Evolutionary conservation across 2,888 invertebrate species (phyloP).

Genomic region (Apantesis nais): DNA sequence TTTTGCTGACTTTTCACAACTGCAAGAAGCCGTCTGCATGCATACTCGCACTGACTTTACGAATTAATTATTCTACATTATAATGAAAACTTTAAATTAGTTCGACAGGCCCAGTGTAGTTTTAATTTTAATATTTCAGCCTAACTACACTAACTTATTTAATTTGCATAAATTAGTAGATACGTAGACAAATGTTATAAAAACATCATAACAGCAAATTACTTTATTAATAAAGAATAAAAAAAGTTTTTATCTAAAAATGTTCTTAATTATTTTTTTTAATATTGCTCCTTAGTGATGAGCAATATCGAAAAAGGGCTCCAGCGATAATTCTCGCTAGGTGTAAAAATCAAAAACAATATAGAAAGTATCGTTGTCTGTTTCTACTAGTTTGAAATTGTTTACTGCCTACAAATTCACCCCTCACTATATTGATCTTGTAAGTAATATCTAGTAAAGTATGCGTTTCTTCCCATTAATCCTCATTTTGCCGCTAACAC

Average conservation of each 20-base stretch:
- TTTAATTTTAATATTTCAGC: slow-evolving; percentile 42
- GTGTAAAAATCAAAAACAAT: too few relatives aligned
- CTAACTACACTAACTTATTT: slow-evolving; percentile 26
- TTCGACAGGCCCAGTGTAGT: slow-evolving; percentile 47
- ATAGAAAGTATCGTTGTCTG: too few relatives aligned
- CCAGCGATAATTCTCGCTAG: too few relatives aligned
- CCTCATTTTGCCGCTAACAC: neutral
- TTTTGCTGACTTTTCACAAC: slow-evolving; percentile 31
- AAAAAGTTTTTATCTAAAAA: neutral
- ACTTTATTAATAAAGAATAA: neutral
- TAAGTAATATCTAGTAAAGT: too few relatives aligned
- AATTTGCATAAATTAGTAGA: slow-evolving; percentile 14
- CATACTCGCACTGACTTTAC: slow-evolving; percentile 46
- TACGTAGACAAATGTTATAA: neutral
- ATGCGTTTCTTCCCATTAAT: too few relatives aligned
- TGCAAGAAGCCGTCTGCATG: slow-evolving; percentile 51
- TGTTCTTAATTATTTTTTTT: neutral
- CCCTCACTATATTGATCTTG: too few relatives aligned
- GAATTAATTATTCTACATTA: slow-evolving; percentile 65
- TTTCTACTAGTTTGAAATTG: too few relatives aligned
- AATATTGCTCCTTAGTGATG: neutral
- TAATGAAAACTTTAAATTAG: slow-evolving; percentile 55
- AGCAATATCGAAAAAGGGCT: too few relatives aligned
- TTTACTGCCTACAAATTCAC: too few relatives aligned
- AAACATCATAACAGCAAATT: neutral